Conservation (phyloP, 2,888 invertebrate genomes). For the Parnassius glacialis region DNA sequence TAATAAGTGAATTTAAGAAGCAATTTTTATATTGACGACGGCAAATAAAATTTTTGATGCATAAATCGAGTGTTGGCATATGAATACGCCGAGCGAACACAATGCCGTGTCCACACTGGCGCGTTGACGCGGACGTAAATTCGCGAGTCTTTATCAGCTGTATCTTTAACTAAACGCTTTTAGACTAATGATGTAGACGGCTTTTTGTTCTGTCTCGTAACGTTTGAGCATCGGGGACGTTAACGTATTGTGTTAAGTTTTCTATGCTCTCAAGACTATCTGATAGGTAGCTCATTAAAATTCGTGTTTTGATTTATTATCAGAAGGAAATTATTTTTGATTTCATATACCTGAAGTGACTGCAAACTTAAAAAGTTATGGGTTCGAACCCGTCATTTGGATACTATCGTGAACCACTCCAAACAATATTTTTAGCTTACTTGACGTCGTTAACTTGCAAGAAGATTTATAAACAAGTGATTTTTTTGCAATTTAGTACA, state of each 20-base stretch:
- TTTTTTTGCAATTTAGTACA: no score
- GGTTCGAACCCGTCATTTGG: no score
- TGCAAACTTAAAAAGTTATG: no score
- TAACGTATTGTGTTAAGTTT: conserved; percentile 24
- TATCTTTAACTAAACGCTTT: conserved; percentile 51
- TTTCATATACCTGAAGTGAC: no score
- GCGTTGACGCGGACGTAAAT: conserved; percentile 57
- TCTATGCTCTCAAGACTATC: conserved; percentile 19
- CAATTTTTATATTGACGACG: conserved; percentile 24
- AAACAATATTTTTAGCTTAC: no score
- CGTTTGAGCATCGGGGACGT: conserved; percentile 24
- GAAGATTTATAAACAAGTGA: no score
- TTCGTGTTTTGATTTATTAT: conserved; percentile 12
- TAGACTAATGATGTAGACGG: conserved; percentile 26
- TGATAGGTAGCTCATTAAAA: conserved; percentile 24
- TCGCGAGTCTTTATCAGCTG: conserved; percentile 51
- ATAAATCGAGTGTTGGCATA: conserved; percentile 72
- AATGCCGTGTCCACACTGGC: conserved; percentile 56
- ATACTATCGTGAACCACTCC: no score
- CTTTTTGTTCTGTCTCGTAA: conserved; percentile 23
- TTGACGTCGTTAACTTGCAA: no score
- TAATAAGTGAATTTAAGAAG: conserved; percentile 10
- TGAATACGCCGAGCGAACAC: conserved; percentile 60
- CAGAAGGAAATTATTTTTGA: background rate
- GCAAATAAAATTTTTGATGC: conserved; percentile 40